Percentiles rank a stretch among this genome's conserved stretches.
Evolutionary conservation across 2,888 invertebrate genomes (phyloP).

Genomic region (Agrenia bidenticulata): DNA sequence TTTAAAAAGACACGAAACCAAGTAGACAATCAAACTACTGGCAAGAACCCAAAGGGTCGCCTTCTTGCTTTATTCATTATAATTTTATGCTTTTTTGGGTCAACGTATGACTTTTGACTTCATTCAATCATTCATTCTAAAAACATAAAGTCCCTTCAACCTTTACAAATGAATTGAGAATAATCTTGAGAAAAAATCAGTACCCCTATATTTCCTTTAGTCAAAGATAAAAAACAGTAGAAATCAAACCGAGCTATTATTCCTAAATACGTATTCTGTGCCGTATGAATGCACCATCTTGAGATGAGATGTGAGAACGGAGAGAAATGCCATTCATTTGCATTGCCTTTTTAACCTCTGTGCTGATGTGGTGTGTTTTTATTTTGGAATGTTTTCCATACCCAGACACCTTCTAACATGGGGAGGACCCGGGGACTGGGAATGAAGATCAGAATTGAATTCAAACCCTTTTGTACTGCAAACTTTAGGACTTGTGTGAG

Average conservation of each 20-base stretch:
- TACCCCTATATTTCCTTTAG: too few relatives aligned
- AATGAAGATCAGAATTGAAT: constrained; percentile 1
- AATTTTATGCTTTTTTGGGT: constrained; percentile 2
- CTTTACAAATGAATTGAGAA: too few relatives aligned
- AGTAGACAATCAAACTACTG: background rate
- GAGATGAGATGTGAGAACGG: background rate
- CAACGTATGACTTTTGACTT: constrained; percentile 12
- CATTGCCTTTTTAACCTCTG: too few relatives aligned
- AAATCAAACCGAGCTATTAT: too few relatives aligned
- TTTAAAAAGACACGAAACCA: background rate
- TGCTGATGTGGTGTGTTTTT: background rate
- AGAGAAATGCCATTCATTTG: too few relatives aligned
- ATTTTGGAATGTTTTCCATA: constrained; percentile 5
- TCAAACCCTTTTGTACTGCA: constrained; percentile 23
- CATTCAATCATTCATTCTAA: constrained; percentile 15
- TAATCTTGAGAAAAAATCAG: too few relatives aligned
- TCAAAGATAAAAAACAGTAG: too few relatives aligned
- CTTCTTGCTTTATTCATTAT: background rate
- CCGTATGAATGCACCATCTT: background rate
- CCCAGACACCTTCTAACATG: constrained; percentile 14
- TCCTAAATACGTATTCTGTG: too few relatives aligned
- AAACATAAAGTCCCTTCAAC: background rate
- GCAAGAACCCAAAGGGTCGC: background rate
- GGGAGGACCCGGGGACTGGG: background rate
- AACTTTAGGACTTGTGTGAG: constrained; percentile 22